Conservation (phyloP, 2,113 vertebrate species). For the Electrona antarctica region DNA sequence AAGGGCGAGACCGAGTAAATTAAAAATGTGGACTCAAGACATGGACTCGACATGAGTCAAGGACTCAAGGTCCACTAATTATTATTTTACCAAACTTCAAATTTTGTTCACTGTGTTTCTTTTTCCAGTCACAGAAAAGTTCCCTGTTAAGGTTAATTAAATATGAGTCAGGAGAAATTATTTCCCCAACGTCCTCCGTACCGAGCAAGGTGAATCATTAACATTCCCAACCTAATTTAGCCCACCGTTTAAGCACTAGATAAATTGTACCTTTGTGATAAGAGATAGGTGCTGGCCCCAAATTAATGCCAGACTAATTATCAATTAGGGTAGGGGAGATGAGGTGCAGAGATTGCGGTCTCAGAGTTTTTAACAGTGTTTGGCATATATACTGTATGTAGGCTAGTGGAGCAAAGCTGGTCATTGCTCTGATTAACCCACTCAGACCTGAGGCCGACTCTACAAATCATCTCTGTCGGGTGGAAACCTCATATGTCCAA, state of each 20-base stretch:
- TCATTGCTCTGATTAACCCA: no score
- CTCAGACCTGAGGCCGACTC: no score
- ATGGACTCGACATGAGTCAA: no score
- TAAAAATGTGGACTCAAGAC: no score
- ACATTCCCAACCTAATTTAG: conserved; percentile 66
- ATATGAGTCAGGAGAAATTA: conserved; percentile 67
- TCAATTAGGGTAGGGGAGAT: conserved; percentile 75
- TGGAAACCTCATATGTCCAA: no score
- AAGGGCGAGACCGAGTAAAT: no score
- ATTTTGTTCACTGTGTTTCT: conserved; percentile 17
- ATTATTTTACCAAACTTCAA: background rate
- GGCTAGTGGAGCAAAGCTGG: no score
- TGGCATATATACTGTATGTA: background rate
- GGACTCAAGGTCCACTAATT: no score
- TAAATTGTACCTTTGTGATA: conserved; percentile 71
- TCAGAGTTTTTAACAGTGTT: conserved; percentile 46
- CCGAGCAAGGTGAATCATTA: conserved; percentile 68
- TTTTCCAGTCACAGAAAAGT: conserved; percentile 12
- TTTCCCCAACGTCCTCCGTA: conserved; percentile 56
- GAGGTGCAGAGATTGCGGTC: conserved; percentile 53
- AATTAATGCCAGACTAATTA: conserved; percentile 78
- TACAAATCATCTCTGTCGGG: no score
- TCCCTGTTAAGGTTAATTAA: conserved; percentile 71
- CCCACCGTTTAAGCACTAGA: conserved; percentile 67
- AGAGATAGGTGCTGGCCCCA: conserved; percentile 65